phyloP scores from a whole-genome alignment of 2,888 invertebrate genomes.

The Scaptomyza tumidula region DNA sequence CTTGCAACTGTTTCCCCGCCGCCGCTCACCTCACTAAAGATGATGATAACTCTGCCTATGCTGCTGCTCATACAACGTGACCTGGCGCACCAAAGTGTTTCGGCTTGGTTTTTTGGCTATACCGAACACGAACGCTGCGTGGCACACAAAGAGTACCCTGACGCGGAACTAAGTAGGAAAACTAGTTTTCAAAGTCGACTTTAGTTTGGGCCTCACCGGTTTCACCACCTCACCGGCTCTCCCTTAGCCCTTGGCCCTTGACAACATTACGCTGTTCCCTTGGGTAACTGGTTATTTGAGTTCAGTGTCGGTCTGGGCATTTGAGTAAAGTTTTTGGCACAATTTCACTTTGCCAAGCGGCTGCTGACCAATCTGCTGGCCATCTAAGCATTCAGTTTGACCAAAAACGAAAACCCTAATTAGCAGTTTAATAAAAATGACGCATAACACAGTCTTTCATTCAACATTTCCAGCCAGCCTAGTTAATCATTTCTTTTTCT shows the following conservation, averaged over 20 bases:
- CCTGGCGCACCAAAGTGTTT: constrained; percentile 45
- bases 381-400: constrained; percentile 14
- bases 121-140: constrained; percentile 41
- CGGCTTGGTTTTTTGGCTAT: constrained; percentile 42
- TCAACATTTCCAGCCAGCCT: too few species aligned
- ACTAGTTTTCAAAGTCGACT: constrained; percentile 59
- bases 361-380: constrained; percentile 5
- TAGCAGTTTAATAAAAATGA: constrained; percentile 8
- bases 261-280: constrained; percentile 8
- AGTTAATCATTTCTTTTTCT: too few species aligned
- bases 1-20: background rate
- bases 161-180: constrained; percentile 72
- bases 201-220: constrained; percentile 33
- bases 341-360: constrained; percentile 45
- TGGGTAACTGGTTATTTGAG: constrained; percentile 59
- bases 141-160: constrained; percentile 17
- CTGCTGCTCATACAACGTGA: constrained; percentile 52
- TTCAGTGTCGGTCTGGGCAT: constrained; percentile 37
- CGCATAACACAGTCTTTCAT: background rate
- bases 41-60: constrained; percentile 20
- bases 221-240: constrained; percentile 13
- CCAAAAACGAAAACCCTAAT: constrained; percentile 25
- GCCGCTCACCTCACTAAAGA: background rate
- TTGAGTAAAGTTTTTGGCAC: constrained; percentile 71
- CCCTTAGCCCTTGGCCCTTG: constrained; percentile 16